Percentiles rank a stretch among this genome's conserved stretches.
These are phyloP conservation scores for Microcebus lehilahytsara DNA, from an alignment of 2,113 vertebrate genomes.

Conservation along the genomic window DNA sequence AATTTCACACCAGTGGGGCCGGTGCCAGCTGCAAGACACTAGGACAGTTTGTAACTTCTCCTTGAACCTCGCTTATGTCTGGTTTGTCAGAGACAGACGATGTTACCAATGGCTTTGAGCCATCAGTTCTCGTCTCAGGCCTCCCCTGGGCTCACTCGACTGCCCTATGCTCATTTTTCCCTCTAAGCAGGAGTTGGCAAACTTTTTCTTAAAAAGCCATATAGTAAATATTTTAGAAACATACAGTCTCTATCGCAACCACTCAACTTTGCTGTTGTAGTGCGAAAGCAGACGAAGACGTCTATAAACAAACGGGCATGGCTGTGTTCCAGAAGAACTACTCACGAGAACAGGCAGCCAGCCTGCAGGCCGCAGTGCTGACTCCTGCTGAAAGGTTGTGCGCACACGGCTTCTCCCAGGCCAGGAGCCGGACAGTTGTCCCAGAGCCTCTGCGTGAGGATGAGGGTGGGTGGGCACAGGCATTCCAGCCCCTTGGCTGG, in stretches of 20 bases:
- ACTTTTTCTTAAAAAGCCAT: background rate
- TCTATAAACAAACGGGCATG: rapidly evolving
- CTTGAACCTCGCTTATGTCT: too few relatives aligned
- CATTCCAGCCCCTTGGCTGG: too few relatives aligned
- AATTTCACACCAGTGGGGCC: rapidly evolving
- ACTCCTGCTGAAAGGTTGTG: rapidly evolving
- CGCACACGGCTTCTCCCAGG: background rate
- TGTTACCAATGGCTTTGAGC: rapidly evolving
- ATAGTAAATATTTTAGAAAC: background rate
- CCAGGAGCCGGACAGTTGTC: background rate
- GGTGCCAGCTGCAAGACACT: rapidly evolving
- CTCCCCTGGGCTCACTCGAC: background rate
- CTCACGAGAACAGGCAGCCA: background rate
- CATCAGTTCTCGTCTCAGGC: background rate
- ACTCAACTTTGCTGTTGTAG: background rate
- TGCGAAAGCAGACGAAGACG: background rate
- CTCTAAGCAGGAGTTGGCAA: background rate
- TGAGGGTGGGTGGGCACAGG: too few relatives aligned
- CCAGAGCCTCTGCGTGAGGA: background rate
- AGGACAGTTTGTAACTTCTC: background rate
- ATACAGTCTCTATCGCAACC: background rate
- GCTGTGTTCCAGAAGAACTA: background rate
- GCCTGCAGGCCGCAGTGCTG: background rate
- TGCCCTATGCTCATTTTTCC: background rate
- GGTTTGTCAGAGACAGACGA: background rate